These are phyloP conservation scores for Drosophila vallismaia DNA, from an alignment of 2,888 invertebrate genomes.

Conservation along the genomic window DNA sequence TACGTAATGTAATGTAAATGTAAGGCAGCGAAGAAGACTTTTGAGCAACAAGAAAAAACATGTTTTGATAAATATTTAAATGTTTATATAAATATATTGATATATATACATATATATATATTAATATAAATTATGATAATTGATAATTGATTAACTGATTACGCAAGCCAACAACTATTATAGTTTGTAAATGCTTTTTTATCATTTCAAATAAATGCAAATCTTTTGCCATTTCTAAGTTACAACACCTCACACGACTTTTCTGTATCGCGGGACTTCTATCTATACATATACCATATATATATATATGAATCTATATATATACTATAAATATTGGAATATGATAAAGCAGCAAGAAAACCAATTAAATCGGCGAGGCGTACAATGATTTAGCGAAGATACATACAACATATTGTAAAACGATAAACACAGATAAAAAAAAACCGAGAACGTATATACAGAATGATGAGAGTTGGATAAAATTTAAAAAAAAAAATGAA, in stretches of 20 bases:
- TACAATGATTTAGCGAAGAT: slow-evolving; percentile 48
- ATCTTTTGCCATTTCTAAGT: slow-evolving; percentile 75
- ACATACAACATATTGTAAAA: slow-evolving; percentile 76
- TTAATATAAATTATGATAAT: slow-evolving; percentile 55
- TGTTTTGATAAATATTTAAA: slow-evolving; percentile 81
- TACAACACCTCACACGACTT: slow-evolving; percentile 61
- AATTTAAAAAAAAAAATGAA: slow-evolving; percentile 48
- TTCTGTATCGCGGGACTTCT: slow-evolving; percentile 59
- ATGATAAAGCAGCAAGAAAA: slow-evolving; percentile 48
- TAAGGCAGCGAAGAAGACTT: slow-evolving; percentile 77
- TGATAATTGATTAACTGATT: slow-evolving; percentile 67
- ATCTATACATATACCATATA: slow-evolving; percentile 31
- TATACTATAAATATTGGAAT: slow-evolving; percentile 73
- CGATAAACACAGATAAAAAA: slow-evolving; percentile 36
- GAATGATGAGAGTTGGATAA: slow-evolving; percentile 15
- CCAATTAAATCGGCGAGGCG: slow-evolving; percentile 33
- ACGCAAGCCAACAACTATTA: slow-evolving; percentile 78
- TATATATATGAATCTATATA: slow-evolving; percentile 53
- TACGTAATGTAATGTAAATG: slow-evolving; percentile 59
- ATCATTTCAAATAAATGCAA: slow-evolving; percentile 72
- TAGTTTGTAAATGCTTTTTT: slow-evolving; percentile 79
- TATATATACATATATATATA: slow-evolving; percentile 45
- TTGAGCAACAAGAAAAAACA: slow-evolving; percentile 81
- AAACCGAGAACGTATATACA: slow-evolving; percentile 42
- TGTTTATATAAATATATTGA: slow-evolving; percentile 63